Percentiles rank a stretch among this genome's conserved stretches.
phyloP scores from a whole-genome alignment of 2,888 invertebrate species.

The Himalopsyche japonica region DNA sequence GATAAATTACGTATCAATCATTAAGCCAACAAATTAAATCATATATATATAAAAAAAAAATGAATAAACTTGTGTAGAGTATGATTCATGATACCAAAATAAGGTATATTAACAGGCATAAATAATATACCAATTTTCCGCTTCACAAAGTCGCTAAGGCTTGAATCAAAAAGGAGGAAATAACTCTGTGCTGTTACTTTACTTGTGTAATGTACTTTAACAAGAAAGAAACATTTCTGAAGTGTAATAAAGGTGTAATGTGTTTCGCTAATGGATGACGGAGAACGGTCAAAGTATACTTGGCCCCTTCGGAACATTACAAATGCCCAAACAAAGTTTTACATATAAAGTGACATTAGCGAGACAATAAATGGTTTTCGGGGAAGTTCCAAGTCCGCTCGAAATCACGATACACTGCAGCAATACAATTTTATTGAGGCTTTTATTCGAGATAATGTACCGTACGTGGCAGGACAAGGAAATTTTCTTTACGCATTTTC shows the following conservation, averaged over 20 bases:
- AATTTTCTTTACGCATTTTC: not conserved
- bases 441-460: constrained; percentile 7
- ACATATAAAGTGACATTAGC: constrained; percentile 10
- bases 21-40: too few species aligned
- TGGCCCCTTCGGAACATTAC: constrained; percentile 1
- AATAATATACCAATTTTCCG: too few species aligned
- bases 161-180: too few species aligned
- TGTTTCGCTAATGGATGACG: not conserved
- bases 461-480: not conserved
- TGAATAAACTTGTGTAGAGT: too few species aligned
- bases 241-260: not conserved
- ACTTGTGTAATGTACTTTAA: not conserved
- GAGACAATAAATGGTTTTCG: constrained; percentile 1
- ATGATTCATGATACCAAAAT: too few species aligned
- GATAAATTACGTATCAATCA: too few species aligned
- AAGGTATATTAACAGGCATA: too few species aligned
- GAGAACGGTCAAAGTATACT: not conserved
- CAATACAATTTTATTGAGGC: not conserved
- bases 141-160: too few species aligned
- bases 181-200: too few species aligned
- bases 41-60: too few species aligned
- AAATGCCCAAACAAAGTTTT: constrained; percentile 25
- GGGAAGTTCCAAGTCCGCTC: not conserved
- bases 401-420: not conserved
- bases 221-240: not conserved